Percentiles rank a stretch among this genome's conserved stretches.
Conservation (phyloP, 2,888 invertebrate species). For the Lasioglossum pauxillum region DNA sequence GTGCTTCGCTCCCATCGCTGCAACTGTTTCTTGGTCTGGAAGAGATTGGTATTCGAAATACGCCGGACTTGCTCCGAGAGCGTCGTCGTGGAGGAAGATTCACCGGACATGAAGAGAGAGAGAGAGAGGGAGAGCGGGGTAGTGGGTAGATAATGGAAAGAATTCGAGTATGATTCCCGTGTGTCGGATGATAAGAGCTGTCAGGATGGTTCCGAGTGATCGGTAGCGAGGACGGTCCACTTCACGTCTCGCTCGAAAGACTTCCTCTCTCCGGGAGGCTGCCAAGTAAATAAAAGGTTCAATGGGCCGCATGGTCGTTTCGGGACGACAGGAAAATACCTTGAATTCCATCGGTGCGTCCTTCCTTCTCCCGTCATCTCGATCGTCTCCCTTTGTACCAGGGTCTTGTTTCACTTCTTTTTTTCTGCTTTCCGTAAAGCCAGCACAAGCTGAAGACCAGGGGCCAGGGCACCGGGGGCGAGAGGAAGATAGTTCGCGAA, state of each 20-base stretch:
- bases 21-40: background rate
- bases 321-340: conserved; percentile 72
- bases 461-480: background rate
- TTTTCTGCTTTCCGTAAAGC: conserved; percentile 22
- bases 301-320: conserved; percentile 72
- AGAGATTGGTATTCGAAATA: background rate
- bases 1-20: background rate
- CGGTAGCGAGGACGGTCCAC: conserved; percentile 59
- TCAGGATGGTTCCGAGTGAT: conserved; percentile 56
- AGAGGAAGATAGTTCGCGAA: conserved; percentile 36
- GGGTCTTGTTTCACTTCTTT: conserved; percentile 34
- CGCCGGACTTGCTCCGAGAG: background rate
- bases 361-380: conserved; percentile 34
- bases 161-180: background rate
- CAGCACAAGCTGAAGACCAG: conserved; percentile 32
- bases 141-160: background rate
- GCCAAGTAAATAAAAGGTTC: conserved; percentile 77
- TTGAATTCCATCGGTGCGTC: conserved; percentile 70
- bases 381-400: conserved; percentile 27
- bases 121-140: background rate
- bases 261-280: conserved; percentile 58
- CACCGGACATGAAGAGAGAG: background rate
- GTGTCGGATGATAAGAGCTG: conserved; percentile 46
- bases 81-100: background rate
- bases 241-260: conserved; percentile 64